Evolutionary conservation across 2,888 invertebrate genomes (phyloP).

Genomic region (Ormyrus rosae): DNA sequence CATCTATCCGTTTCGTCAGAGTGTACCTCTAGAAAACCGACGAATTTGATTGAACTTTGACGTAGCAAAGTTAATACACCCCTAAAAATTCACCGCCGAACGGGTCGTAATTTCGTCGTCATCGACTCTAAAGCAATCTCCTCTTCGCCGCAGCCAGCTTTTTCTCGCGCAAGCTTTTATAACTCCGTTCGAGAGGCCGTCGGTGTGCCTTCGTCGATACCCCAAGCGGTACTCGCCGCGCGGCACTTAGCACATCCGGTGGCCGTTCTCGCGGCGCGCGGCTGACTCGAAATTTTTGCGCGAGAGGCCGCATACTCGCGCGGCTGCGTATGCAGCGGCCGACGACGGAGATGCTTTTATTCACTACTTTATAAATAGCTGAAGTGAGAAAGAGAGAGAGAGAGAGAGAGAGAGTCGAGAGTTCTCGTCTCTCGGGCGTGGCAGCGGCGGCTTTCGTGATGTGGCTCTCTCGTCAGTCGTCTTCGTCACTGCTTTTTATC

Average conservation of each 20-base stretch:
- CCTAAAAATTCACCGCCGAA: too few relatives aligned
- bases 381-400: conserved; percentile 12
- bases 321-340: conserved; percentile 17
- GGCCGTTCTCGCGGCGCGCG: too few relatives aligned
- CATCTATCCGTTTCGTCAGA: too few relatives aligned
- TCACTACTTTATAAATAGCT: conserved; percentile 69
- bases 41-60: too few relatives aligned
- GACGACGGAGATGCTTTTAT: conserved; percentile 61
- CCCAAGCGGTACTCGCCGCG: not conserved
- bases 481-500: not conserved
- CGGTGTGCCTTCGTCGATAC: not conserved
- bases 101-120: too few relatives aligned
- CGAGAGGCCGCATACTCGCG: too few relatives aligned
- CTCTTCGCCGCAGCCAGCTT: not conserved
- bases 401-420: conserved; percentile 22
- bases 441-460: conserved; percentile 10
- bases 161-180: too few relatives aligned
- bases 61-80: too few relatives aligned
- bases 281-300: too few relatives aligned
- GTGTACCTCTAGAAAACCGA: too few relatives aligned
- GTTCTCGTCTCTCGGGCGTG: conserved; percentile 31
- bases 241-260: not conserved
- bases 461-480: conserved; percentile 15
- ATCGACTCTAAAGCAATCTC: not conserved
- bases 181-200: not conserved